Conservation (phyloP, 2,113 vertebrate genomes). For the Antennarius striatus region DNA sequence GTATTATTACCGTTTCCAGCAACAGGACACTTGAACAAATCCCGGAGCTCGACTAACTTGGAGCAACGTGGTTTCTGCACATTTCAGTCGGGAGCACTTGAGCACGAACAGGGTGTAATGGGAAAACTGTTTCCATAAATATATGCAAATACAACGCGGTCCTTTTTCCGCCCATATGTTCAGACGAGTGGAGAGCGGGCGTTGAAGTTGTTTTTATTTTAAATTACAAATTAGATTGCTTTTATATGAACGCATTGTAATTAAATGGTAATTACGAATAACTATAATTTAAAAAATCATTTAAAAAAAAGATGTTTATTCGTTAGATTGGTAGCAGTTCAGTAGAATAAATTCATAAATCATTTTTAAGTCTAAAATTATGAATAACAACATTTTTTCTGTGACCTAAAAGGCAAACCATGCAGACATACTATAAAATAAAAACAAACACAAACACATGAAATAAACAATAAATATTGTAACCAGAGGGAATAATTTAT, state of each 20-base stretch:
- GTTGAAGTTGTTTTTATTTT: neutral
- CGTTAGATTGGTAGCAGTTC: too few species aligned
- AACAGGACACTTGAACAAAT: constrained; percentile 87
- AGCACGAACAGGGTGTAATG: constrained; percentile 82
- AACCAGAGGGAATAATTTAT: too few species aligned
- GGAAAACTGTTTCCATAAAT: constrained; percentile 71
- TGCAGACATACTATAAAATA: too few species aligned
- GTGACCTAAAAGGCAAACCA: too few species aligned
- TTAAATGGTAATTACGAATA: too few species aligned
- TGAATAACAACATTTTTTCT: too few species aligned
- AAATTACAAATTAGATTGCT: constrained; percentile 54
- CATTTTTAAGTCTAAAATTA: too few species aligned
- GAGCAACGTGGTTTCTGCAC: constrained; percentile 82
- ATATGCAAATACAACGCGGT: constrained; percentile 74
- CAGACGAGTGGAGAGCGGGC: constrained; percentile 39
- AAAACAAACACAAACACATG: too few species aligned
- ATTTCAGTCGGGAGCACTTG: constrained; percentile 81
- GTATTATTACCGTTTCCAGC: constrained; percentile 86
- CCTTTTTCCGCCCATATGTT: constrained; percentile 63
- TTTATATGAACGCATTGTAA: neutral
- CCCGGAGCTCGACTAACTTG: constrained; percentile 84
- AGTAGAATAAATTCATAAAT: too few species aligned
- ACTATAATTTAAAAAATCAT: too few species aligned
- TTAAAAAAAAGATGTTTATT: too few species aligned
- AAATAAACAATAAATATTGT: too few species aligned